Evolutionary conservation across 2,113 vertebrate species (phyloP).

Genomic region (Perca schrenkii): DNA sequence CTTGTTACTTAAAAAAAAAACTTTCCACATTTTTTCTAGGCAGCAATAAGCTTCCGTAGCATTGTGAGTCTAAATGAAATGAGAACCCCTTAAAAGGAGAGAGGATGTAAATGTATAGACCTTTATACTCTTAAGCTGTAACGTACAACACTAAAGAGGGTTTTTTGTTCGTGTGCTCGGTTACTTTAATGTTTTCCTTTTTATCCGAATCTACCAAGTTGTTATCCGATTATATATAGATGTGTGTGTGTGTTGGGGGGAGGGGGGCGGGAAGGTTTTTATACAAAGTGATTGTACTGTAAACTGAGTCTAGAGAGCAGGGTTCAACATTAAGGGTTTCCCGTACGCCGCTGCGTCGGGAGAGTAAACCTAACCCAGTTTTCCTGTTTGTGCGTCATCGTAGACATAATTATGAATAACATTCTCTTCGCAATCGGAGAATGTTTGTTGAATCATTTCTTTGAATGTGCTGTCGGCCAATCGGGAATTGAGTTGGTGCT

Average conservation of each 20-base stretch:
- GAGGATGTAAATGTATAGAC: not conserved
- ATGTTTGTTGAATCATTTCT: no score
- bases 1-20: not conserved
- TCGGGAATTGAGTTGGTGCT: no score
- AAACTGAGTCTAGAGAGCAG: not conserved
- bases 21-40: not conserved
- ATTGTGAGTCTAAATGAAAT: no score
- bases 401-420: no score
- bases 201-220: constrained; percentile 5
- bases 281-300: constrained; percentile 58
- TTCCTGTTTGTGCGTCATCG: no score
- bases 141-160: constrained; percentile 56
- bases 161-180: constrained; percentile 21
- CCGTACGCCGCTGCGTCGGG: no score
- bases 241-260: no score
- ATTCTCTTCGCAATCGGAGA: no score
- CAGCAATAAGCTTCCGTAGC: no score
- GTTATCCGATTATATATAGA: not conserved
- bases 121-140: constrained; percentile 44
- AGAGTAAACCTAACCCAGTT: no score
- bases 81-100: not conserved
- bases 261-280: not conserved
- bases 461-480: no score
- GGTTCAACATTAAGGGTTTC: no score
- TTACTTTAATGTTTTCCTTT: constrained; percentile 42